A percentile compares a stretch with the other conserved stretches of the same genome.
These are phyloP conservation scores for Drosophila gaucha DNA, from an alignment of 2,888 invertebrate species.

Conservation along the genomic window DNA sequence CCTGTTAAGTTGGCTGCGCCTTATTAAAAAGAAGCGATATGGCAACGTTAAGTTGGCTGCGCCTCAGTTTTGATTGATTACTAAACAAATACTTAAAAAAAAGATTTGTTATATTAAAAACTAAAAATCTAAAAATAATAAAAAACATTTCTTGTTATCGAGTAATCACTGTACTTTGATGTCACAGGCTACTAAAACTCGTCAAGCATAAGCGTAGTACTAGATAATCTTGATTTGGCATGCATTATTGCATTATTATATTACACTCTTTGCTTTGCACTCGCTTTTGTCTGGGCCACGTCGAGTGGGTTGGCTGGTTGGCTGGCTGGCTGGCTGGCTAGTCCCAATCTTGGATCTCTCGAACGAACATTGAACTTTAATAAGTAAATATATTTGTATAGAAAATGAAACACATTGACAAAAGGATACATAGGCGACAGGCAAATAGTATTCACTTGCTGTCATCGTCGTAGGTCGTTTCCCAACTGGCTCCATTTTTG, in stretches of 20 bases:
- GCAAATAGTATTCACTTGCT: conserved; percentile 32
- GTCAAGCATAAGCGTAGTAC: conserved; percentile 10
- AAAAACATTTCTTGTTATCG: neutral
- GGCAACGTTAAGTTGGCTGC: no score
- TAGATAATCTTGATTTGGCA: conserved; percentile 39
- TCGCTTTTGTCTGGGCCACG: conserved; percentile 13
- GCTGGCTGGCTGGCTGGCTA: neutral
- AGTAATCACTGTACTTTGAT: neutral
- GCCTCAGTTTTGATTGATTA: no score
- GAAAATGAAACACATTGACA: conserved; percentile 11
- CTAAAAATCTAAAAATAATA: no score
- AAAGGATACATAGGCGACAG: neutral
- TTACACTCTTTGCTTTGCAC: conserved; percentile 46
- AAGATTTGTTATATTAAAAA: no score
- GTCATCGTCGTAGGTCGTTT: conserved; percentile 40
- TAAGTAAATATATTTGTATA: conserved; percentile 43
- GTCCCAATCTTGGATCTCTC: conserved; percentile 21
- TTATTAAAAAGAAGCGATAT: no score
- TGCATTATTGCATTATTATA: conserved; percentile 26
- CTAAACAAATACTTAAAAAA: no score
- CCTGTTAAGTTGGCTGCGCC: no score
- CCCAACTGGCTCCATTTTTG: conserved; percentile 30
- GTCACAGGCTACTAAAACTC: neutral
- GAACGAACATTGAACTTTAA: conserved; percentile 46
- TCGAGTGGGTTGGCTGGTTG: conserved; percentile 1